These are phyloP conservation scores for Gadopsis marmoratus DNA, from an alignment of 2,797 vertebrate genomes.

Conservation along the genomic window DNA sequence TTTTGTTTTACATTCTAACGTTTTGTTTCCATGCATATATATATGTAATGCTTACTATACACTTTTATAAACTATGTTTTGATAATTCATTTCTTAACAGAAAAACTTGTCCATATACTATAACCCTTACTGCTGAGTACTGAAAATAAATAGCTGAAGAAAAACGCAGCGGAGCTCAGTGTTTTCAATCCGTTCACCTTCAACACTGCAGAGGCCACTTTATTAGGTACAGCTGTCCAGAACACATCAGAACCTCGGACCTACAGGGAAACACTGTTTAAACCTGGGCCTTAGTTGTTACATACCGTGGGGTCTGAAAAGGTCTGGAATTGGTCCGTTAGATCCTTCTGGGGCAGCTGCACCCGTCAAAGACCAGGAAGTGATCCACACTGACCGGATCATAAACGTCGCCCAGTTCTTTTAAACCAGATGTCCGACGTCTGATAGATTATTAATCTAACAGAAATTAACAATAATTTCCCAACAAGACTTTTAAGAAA, in stretches of 20 bases:
- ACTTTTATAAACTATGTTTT: constrained; percentile 90
- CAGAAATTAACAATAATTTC: too few relatives aligned
- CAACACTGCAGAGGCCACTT: neutral
- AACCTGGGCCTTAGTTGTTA: too few relatives aligned
- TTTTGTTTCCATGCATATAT: constrained; percentile 81
- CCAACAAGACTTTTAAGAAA: too few relatives aligned
- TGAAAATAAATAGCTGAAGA: constrained; percentile 86
- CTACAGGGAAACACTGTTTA: too few relatives aligned
- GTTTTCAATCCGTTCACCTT: constrained; percentile 51
- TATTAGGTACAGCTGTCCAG: neutral
- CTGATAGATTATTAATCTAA: too few relatives aligned
- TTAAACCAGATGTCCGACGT: too few relatives aligned
- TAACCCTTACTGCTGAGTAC: constrained; percentile 87
- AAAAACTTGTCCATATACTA: constrained; percentile 86
- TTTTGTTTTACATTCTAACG: constrained; percentile 63
- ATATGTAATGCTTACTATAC: constrained; percentile 86
- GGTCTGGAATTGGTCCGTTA: too few relatives aligned
- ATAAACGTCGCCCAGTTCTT: too few relatives aligned
- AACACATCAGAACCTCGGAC: neutral
- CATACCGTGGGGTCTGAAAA: too few relatives aligned
- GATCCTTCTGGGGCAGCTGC: too few relatives aligned
- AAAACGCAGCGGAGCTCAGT: constrained; percentile 50
- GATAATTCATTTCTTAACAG: constrained; percentile 89
- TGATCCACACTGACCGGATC: too few relatives aligned
- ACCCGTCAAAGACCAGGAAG: too few relatives aligned